phyloP scores from a whole-genome alignment of 2,113 vertebrate genomes.

The Thunnus thynnus region DNA sequence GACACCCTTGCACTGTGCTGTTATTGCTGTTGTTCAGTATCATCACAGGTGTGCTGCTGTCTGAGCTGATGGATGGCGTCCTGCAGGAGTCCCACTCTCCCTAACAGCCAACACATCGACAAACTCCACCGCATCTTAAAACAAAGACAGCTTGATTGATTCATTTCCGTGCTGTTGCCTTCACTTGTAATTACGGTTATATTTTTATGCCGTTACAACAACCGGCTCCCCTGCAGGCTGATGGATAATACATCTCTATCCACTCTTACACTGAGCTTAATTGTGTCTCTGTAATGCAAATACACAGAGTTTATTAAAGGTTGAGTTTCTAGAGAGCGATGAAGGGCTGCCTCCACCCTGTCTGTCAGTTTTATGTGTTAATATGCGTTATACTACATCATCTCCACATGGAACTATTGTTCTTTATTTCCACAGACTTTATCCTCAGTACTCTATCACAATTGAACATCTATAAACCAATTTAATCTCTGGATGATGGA shows the following conservation, averaged over 20 bases:
- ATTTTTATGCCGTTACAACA: constrained; percentile 60
- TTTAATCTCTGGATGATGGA: background rate
- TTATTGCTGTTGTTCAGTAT: constrained; percentile 54
- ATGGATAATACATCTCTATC: constrained; percentile 61
- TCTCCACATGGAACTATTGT: constrained; percentile 4
- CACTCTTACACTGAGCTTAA: constrained; percentile 39
- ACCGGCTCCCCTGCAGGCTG: constrained; percentile 37
- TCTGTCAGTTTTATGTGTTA: constrained; percentile 29
- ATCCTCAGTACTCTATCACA: background rate
- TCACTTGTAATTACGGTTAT: constrained; percentile 67
- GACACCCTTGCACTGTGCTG: constrained; percentile 11
- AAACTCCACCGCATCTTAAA: constrained; percentile 41
- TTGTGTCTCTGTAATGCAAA: constrained; percentile 51
- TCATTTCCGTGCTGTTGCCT: constrained; percentile 59
- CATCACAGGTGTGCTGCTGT: constrained; percentile 39
- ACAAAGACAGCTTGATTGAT: constrained; percentile 64
- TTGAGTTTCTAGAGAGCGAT: constrained; percentile 42
- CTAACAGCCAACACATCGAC: constrained; percentile 21
- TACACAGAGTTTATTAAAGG: constrained; percentile 54
- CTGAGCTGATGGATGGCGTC: constrained; percentile 61
- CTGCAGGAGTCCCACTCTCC: constrained; percentile 45
- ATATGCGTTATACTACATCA: constrained; percentile 8
- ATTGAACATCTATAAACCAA: background rate
- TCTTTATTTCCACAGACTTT: background rate
- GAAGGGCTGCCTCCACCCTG: constrained; percentile 29